These are phyloP conservation scores for Piaya cayana DNA, from an alignment of 2,113 vertebrate genomes.

Conservation along the genomic window DNA sequence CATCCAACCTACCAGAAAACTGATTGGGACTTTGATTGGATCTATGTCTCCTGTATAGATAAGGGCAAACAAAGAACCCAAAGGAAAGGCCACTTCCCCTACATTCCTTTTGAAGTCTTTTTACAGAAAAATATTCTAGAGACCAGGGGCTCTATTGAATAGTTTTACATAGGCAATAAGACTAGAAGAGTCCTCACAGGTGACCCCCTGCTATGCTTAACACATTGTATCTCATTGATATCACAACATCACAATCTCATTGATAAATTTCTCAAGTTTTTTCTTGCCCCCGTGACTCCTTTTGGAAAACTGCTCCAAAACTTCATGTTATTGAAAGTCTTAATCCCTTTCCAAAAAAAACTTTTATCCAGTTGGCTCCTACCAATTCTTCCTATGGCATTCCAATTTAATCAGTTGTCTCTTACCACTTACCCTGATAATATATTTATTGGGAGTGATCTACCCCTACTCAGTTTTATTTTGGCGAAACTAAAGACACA, in stretches of 20 bases:
- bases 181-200: slow-evolving; percentile 44
- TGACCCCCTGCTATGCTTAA: slow-evolving; percentile 25
- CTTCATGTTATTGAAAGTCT: background rate
- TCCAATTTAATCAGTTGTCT: slow-evolving; percentile 2
- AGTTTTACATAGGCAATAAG: slow-evolving; percentile 61
- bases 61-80: slow-evolving; percentile 62
- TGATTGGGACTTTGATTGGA: slow-evolving; percentile 46
- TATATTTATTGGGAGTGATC: background rate
- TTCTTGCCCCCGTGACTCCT: slow-evolving; percentile 42
- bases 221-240: slow-evolving; percentile 40
- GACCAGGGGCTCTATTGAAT: slow-evolving; percentile 32
- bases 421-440: background rate
- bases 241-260: slow-evolving; percentile 56
- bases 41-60: slow-evolving; percentile 18
- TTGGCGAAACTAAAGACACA: background rate
- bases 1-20: slow-evolving; percentile 45
- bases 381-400: background rate
- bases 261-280: slow-evolving; percentile 60
- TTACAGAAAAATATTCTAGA: slow-evolving; percentile 48
- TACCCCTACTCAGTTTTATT: background rate
- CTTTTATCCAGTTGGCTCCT: background rate
- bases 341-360: slow-evolving; percentile 8
- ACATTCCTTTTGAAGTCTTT: slow-evolving; percentile 50
- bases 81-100: slow-evolving; percentile 52
- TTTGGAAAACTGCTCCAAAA: slow-evolving; percentile 4